Evolutionary conservation across 2,888 invertebrate species (phyloP).

Genomic region (Parnassius glacialis): DNA sequence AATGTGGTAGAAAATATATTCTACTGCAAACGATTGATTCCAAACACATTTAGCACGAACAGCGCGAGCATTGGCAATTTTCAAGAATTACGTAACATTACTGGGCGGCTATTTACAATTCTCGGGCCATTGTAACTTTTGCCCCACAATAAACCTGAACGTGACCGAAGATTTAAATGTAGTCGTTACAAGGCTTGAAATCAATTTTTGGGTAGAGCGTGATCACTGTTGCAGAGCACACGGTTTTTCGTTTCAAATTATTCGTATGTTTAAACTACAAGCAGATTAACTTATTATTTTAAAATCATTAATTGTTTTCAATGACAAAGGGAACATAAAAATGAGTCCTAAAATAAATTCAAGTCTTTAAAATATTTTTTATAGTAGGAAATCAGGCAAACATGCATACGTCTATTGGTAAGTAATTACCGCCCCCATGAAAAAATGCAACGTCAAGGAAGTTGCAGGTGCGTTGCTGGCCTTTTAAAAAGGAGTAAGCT

Average conservation of each 20-base stretch:
- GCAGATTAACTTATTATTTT: neutral
- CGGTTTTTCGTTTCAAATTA: neutral
- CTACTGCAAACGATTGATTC: neutral
- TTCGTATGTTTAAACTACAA: neutral
- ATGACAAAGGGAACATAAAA: no score
- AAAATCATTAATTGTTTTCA: neutral
- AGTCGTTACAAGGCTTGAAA: slow-evolving; percentile 24
- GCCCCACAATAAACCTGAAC: slow-evolving; percentile 69
- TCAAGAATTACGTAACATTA: slow-evolving; percentile 61
- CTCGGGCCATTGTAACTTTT: slow-evolving; percentile 63
- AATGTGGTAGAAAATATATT: neutral
- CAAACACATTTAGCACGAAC: neutral
- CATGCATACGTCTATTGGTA: no score
- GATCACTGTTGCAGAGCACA: slow-evolving; percentile 13
- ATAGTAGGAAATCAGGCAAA: no score
- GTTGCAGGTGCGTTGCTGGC: no score
- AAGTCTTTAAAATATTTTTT: no score
- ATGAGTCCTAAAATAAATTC: no score
- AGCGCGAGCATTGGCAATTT: slow-evolving; percentile 34
- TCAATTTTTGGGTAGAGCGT: slow-evolving; percentile 22
- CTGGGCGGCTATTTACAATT: slow-evolving; percentile 53
- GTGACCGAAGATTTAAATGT: slow-evolving; percentile 68
- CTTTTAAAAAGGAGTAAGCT: no score
- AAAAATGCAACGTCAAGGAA: no score
- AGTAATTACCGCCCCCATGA: no score